phyloP scores from a whole-genome alignment of 2,888 invertebrate species.

The Sericinus montela region DNA sequence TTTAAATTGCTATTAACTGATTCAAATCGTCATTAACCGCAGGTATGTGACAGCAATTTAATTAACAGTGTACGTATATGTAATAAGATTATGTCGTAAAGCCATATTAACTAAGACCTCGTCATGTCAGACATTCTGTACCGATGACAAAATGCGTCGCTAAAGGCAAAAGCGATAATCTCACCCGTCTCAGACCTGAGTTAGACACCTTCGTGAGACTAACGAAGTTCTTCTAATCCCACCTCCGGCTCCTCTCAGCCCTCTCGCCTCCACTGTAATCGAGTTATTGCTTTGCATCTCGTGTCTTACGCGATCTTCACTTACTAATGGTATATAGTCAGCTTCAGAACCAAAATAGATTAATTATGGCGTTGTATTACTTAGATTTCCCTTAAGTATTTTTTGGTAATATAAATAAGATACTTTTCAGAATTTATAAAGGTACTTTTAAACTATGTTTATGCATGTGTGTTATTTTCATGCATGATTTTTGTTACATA shows the following conservation, averaged over 20 bases:
- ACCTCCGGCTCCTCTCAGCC: slow-evolving; percentile 39
- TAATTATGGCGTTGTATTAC: slow-evolving; percentile 16
- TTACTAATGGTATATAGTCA: slow-evolving; percentile 26
- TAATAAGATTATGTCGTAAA: slow-evolving; percentile 4
- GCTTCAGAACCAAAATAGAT: slow-evolving; percentile 11
- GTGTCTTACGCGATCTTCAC: slow-evolving; percentile 45
- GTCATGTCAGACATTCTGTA: slow-evolving; percentile 44
- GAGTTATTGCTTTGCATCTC: slow-evolving; percentile 71
- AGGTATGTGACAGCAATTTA: background rate
- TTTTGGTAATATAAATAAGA: no score
- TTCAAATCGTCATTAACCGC: slow-evolving; percentile 9
- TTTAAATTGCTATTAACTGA: slow-evolving; percentile 4
- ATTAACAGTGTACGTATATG: background rate
- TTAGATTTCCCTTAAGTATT: no score
- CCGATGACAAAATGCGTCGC: slow-evolving; percentile 56
- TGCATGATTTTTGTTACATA: no score
- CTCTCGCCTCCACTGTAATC: slow-evolving; percentile 48
- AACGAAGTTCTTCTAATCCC: slow-evolving; percentile 77
- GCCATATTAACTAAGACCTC: slow-evolving; percentile 21
- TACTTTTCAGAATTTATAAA: no score
- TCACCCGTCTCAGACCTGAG: slow-evolving; percentile 56
- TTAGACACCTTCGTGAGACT: slow-evolving; percentile 72
- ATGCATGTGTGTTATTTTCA: no score
- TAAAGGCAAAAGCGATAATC: slow-evolving; percentile 69
- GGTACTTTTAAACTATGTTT: no score